These are phyloP conservation scores for Scelioninae gen. 2 DNA, from an alignment of 2,888 invertebrate genomes.

Conservation along the genomic window DNA sequence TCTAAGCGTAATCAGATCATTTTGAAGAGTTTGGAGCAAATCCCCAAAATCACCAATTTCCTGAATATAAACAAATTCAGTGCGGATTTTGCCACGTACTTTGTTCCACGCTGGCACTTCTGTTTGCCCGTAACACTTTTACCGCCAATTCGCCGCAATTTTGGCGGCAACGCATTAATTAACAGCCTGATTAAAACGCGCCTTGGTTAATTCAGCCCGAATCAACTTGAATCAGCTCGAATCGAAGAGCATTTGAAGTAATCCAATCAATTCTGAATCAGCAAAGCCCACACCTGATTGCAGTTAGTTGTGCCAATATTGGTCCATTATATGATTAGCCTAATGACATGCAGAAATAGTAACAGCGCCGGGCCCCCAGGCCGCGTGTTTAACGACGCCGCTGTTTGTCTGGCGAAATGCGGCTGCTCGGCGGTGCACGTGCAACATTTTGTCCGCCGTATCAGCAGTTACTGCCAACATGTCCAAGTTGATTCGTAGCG, in stretches of 20 bases:
- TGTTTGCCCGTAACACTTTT: no score
- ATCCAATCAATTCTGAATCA: background rate
- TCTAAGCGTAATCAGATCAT: no score
- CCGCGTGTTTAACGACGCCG: constrained; percentile 24
- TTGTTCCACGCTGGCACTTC: no score
- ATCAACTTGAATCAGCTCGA: no score
- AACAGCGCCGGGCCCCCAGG: constrained; percentile 4
- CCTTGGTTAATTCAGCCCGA: background rate
- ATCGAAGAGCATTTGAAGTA: background rate
- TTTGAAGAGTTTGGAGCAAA: no score
- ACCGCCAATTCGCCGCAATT: no score
- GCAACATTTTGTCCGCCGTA: constrained; percentile 30
- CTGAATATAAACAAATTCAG: no score
- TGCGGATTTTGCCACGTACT: no score
- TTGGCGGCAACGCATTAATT: no score
- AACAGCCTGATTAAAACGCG: background rate
- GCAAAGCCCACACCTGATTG: constrained; percentile 12
- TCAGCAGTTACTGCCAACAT: constrained; percentile 32
- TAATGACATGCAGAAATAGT: constrained; percentile 36
- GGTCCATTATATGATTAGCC: constrained; percentile 30
- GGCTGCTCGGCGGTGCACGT: constrained; percentile 15
- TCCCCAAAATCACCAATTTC: no score
- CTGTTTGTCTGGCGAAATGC: constrained; percentile 21
- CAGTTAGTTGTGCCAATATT: constrained; percentile 26
- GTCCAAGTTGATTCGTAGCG: constrained; percentile 44